These are phyloP conservation scores for Zosterops lateralis DNA, from an alignment of 2,113 vertebrate genomes.

Conservation along the genomic window DNA sequence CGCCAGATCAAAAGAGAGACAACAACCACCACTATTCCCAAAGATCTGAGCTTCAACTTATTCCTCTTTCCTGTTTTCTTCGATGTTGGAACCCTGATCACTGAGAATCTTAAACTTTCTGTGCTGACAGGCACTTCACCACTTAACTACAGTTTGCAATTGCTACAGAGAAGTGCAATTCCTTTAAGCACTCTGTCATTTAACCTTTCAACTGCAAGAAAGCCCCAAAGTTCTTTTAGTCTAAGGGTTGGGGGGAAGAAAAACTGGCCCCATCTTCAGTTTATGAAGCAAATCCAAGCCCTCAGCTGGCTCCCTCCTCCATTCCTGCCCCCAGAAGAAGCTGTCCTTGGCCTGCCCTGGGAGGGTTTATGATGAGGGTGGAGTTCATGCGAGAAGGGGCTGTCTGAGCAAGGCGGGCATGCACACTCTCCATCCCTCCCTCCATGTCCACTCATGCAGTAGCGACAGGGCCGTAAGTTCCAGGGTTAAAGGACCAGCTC, in stretches of 20 bases:
- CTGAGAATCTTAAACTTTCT: too few species aligned
- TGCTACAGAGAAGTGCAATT: not conserved
- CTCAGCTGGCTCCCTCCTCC: not conserved
- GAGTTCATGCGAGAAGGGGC: slow-evolving; percentile 64
- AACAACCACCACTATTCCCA: not conserved
- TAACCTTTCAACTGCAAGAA: not conserved
- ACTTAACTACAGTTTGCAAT: not conserved
- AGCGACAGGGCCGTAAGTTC: slow-evolving; percentile 56
- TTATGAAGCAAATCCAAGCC: accelerated
- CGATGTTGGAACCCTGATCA: too few species aligned
- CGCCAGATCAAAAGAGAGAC: not conserved
- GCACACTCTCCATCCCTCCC: not conserved
- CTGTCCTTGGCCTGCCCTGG: not conserved
- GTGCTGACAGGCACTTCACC: not conserved
- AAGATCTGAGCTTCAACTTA: not conserved
- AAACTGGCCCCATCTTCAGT: not conserved
- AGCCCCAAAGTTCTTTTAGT: not conserved
- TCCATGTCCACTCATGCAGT: slow-evolving; percentile 65
- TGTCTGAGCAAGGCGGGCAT: slow-evolving; percentile 62
- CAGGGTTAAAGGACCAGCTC: slow-evolving; percentile 73
- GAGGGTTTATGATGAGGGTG: not conserved
- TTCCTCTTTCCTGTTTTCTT: not conserved
- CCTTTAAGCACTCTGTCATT: not conserved
- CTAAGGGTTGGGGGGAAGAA: not conserved
- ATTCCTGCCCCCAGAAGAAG: not conserved